Conservation (phyloP, 2,113 vertebrate genomes). For the Neoarius graeffei region DNA sequence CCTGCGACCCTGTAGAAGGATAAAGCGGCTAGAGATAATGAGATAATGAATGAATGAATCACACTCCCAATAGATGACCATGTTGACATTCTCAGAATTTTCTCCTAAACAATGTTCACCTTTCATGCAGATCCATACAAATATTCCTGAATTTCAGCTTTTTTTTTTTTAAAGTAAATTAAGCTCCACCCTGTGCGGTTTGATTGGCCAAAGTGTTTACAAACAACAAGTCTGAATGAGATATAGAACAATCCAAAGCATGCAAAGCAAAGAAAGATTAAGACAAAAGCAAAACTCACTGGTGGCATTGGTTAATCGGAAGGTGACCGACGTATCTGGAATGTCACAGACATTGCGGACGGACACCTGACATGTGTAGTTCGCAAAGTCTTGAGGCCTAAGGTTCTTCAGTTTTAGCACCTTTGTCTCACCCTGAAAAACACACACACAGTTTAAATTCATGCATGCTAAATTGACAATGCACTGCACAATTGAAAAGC, state of each 20-base stretch:
- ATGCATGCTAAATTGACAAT: not conserved
- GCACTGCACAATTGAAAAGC: not conserved
- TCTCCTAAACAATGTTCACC: not conserved
- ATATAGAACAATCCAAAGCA: not conserved
- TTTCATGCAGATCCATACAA: not conserved
- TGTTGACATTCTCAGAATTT: not conserved
- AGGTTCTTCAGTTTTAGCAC: conserved; percentile 97
- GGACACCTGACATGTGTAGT: conserved; percentile 95
- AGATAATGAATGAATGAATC: no score
- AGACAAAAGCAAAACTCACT: conserved; percentile 71
- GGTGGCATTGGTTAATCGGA: conserved; percentile 91
- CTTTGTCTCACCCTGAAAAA: conserved; percentile 92
- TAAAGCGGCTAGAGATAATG: no score
- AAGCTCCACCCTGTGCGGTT: not conserved
- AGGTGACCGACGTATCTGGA: conserved; percentile 89
- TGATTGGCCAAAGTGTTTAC: not conserved
- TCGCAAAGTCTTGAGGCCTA: conserved; percentile 89
- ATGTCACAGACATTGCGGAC: conserved; percentile 96
- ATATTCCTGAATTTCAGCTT: not conserved
- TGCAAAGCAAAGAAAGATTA: conserved; percentile 28
- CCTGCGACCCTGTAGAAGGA: no score
- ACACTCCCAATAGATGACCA: not conserved
- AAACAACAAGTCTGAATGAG: not conserved
- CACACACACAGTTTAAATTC: not conserved
- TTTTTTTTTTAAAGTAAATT: not conserved